phyloP scores from a whole-genome alignment of 2,888 invertebrate genomes.

The Belgica antarctica region DNA sequence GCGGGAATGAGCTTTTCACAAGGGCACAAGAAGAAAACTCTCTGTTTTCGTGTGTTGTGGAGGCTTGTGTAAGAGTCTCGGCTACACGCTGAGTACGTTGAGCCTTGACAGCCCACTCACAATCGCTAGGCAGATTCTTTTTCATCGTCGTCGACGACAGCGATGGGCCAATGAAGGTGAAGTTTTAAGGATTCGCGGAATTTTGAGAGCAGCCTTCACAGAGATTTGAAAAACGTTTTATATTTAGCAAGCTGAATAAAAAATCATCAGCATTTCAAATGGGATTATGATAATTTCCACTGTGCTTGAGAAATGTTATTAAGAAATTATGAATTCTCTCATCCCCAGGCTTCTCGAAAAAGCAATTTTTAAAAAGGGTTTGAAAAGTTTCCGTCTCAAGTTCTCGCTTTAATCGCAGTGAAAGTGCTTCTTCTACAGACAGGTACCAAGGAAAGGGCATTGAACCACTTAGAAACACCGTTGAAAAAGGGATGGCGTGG shows the following conservation, averaged over 20 bases:
- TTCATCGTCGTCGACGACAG: background rate
- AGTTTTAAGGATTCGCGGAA: background rate
- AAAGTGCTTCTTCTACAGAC: no score
- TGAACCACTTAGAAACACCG: no score
- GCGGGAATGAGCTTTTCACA: constrained; percentile 4
- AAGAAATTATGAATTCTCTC: background rate
- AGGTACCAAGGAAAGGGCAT: no score
- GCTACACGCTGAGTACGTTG: constrained; percentile 17
- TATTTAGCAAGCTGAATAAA: background rate
- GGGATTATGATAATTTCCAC: constrained; percentile 12
- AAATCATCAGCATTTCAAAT: constrained; percentile 18
- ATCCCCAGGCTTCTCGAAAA: no score
- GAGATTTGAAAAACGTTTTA: background rate
- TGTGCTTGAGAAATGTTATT: constrained; percentile 9
- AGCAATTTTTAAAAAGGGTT: no score
- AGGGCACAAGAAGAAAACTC: no score
- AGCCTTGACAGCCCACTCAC: constrained; percentile 13
- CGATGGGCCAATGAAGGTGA: background rate
- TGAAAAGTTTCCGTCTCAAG: no score
- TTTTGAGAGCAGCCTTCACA: background rate
- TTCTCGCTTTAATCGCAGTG: no score
- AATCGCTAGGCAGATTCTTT: background rate
- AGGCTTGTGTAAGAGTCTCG: background rate
- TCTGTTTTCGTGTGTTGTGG: constrained; percentile 1
- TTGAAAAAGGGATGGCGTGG: no score